Evolutionary conservation across 2,797 vertebrate genomes (phyloP).

Genomic region (Vultur gryphus): DNA sequence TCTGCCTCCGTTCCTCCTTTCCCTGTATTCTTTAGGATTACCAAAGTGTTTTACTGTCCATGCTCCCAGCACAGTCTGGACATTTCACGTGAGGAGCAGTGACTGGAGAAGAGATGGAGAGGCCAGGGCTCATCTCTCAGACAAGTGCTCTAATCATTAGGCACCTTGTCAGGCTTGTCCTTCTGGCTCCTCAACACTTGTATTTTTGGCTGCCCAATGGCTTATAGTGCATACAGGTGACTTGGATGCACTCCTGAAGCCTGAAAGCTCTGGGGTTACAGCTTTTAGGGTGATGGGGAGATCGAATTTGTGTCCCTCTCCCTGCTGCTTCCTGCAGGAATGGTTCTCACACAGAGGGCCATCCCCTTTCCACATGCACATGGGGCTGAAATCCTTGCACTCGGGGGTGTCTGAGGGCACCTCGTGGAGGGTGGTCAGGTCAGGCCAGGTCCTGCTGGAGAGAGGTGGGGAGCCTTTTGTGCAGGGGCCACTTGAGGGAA

Average conservation of each 20-base stretch:
- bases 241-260: not conserved
- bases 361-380: fast-evolving
- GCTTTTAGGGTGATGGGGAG: not conserved
- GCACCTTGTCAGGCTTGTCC: not conserved
- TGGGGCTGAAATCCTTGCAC: not conserved
- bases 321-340: not conserved
- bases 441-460: not conserved
- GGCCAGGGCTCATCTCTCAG: not conserved
- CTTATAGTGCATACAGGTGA: not conserved
- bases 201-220: not conserved
- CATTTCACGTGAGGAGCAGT: not conserved
- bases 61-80: not conserved
- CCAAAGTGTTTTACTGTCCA: not conserved
- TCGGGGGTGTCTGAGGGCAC: not conserved
- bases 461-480: not conserved
- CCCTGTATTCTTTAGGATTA: not conserved
- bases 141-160: not conserved
- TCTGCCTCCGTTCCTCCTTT: not conserved
- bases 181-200: not conserved
- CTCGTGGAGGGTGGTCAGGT: not conserved
- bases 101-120: not conserved
- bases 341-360: not conserved
- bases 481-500: not conserved
- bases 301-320: not conserved
- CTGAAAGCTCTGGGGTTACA: not conserved